Base-by-base conservation (phyloP, 2,113 vertebrate species). In the Pithys albifrons region DNA sequence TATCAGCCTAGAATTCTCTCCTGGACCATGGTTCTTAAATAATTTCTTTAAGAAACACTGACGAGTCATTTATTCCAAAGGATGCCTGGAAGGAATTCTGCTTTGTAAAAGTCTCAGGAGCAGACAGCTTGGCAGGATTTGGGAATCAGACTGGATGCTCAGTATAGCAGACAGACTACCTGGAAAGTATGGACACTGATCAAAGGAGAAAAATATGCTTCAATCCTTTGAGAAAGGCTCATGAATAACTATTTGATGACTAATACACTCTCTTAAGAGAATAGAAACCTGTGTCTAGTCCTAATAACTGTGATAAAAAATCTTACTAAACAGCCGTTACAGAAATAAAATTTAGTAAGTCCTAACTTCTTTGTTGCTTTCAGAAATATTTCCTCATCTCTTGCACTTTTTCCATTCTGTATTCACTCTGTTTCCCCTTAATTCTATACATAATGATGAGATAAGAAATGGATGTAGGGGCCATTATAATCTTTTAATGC, bases 201-300 rank as follows among this genome's bases (percentile, higher is more conserved):
- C 78, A 96, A 93, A 95, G 69, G 20, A 93, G 43, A 74, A 92
- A 81, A 74, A 35, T 28, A 93, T 67, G 69, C 20, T 88, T 73
- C 49, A 46, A 22, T 22, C 33, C 19, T 27, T 83, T 80, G 54
- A 90, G 82, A 86, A 93, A 90, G 12, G 15, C 10, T 91, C 12
- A 85, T 76, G 78, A 93, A 88, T 82, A 79, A 91, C 12, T 46
- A 95, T 88, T 90, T n/a, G 19, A 51, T 43, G 14, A 90, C 58
- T 73, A 92, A 93, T 19, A 41, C 7, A 31, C 83, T 93, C 49
- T 79, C 49, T 66, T 86, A 73, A 52, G 79, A 93, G 67, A 80
- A 89, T 2, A 91, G 55, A 91, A 93, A 92, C 19, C 54, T 52
- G 22, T 65, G 6, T 64, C 64, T 86, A 80, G 33, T 48, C 20